Evolutionary conservation across 1,140 invertebrate genomes (phyloP).

Genomic region (Battus philenor): DNA sequence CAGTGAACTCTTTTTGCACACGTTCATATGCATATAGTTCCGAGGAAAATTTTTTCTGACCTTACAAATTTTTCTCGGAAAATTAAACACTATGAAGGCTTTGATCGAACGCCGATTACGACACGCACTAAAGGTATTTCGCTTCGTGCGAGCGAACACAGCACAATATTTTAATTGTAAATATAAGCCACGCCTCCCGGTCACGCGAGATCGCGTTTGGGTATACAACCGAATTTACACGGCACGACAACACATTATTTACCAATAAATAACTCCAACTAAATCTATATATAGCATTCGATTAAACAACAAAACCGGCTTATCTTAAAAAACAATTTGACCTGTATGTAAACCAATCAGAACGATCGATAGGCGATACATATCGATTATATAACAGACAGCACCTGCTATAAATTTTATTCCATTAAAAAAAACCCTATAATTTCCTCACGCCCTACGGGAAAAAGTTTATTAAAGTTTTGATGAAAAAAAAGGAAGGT

Average conservation of each 20-base stretch:
- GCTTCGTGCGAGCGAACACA: constrained; percentile 26
- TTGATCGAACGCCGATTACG: constrained; percentile 28
- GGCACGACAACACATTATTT: constrained; percentile 25
- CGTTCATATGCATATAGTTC: too few relatives aligned
- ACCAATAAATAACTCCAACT: constrained; percentile 40
- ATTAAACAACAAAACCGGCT: neutral
- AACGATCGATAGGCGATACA: constrained; percentile 31
- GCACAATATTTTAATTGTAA: constrained; percentile 68
- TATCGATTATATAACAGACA: constrained; percentile 47
- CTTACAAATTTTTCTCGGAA: neutral
- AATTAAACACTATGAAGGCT: constrained; percentile 20
- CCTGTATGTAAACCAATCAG: constrained; percentile 53
- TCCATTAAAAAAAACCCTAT: constrained; percentile 40
- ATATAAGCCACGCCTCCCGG: constrained; percentile 48
- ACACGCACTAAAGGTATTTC: constrained; percentile 20
- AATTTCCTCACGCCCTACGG: constrained; percentile 62
- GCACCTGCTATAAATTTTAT: constrained; percentile 70
- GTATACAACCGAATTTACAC: constrained; percentile 37
- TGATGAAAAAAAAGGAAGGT: constrained; percentile 39
- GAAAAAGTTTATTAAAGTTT: constrained; percentile 62
- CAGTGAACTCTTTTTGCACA: too few relatives aligned
- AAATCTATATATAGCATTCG: constrained; percentile 16
- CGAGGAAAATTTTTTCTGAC: too few relatives aligned
- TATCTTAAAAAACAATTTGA: neutral
- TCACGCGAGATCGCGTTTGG: constrained; percentile 70